Percentiles rank a stretch among this genome's conserved stretches.
These are phyloP conservation scores for Drosophila anomelani DNA, from an alignment of 2,888 invertebrate species.

Conservation along the genomic window DNA sequence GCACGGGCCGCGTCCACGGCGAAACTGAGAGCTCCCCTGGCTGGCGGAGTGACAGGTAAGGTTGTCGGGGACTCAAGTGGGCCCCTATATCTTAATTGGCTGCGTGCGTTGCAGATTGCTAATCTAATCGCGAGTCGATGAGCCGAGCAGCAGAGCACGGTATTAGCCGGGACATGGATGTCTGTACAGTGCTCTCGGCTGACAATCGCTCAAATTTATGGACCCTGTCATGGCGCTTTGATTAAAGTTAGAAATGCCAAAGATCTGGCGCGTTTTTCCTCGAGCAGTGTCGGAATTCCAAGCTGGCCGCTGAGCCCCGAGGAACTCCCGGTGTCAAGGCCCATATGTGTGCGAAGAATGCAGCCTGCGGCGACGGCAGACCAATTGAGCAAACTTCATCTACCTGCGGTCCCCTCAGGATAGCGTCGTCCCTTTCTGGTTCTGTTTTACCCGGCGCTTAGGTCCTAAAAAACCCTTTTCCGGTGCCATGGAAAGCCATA, in stretches of 20 bases:
- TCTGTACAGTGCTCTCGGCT: constrained; percentile 14
- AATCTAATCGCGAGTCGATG: constrained; percentile 67
- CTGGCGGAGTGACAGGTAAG: constrained; percentile 37
- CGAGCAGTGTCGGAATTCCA: constrained; percentile 44
- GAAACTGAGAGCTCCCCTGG: constrained; percentile 58
- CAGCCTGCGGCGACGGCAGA: neutral
- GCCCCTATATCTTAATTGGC: constrained; percentile 63
- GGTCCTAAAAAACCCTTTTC: constrained; percentile 79
- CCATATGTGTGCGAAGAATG: constrained; percentile 60
- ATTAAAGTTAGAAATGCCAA: constrained; percentile 63
- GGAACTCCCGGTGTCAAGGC: constrained; percentile 73
- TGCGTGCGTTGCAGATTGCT: constrained; percentile 50
- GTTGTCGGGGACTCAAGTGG: constrained; percentile 30
- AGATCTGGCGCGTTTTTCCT: constrained; percentile 68
- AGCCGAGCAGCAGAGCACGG: constrained; percentile 4
- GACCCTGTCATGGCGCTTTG: constrained; percentile 49
- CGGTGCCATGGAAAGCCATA: constrained; percentile 47
- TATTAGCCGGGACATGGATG: constrained; percentile 21
- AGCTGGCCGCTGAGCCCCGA: constrained; percentile 33
- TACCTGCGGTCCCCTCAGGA: constrained; percentile 40
- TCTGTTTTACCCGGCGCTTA: constrained; percentile 69
- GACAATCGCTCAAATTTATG: constrained; percentile 51
- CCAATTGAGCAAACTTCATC: constrained; percentile 62
- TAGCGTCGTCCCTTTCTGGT: constrained; percentile 18
- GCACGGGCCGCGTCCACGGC: constrained; percentile 42